These are phyloP conservation scores for Holothuria scabra DNA, from an alignment of 53 echinoderm and acorn worm species.

Conservation along the genomic window DNA sequence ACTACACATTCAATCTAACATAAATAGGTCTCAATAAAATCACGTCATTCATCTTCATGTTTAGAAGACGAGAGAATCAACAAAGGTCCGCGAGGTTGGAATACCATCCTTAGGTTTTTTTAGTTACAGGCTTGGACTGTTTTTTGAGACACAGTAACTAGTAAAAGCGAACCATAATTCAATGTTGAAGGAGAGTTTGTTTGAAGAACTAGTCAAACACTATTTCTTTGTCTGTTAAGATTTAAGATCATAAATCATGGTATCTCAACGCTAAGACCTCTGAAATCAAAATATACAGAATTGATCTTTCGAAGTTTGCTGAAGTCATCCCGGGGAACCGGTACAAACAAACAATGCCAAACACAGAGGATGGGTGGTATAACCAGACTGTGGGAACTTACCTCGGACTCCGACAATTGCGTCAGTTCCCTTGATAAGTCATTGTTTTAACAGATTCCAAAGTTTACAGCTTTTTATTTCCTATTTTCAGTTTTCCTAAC, in stretches of 20 bases:
- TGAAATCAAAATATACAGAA: constrained; percentile 50
- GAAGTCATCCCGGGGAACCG: constrained; percentile 48
- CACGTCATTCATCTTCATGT: constrained; percentile 46
- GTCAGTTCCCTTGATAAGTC: too few species aligned
- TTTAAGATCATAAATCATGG: constrained; percentile 24
- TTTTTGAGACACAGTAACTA: constrained; percentile 40
- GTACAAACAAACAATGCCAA: constrained; percentile 47
- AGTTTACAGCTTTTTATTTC: too few species aligned
- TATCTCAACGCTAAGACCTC: constrained; percentile 23
- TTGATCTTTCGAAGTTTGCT: constrained; percentile 24
- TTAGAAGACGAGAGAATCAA: constrained; percentile 26
- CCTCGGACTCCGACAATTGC: too few species aligned
- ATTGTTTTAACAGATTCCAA: too few species aligned
- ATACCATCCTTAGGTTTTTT: constrained; percentile 18
- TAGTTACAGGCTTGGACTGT: constrained; percentile 20
- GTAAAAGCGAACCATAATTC: constrained; percentile 41
- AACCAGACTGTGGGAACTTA: constrained; percentile 36
- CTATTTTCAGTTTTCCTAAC: too few species aligned
- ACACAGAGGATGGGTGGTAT: constrained; percentile 39
- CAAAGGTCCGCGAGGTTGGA: constrained; percentile 42
- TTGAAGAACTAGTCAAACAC: constrained; percentile 38
- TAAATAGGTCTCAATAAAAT: constrained; percentile 41
- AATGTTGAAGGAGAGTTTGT: constrained; percentile 42
- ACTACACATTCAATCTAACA: not conserved
- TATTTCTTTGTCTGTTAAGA: constrained; percentile 47